Evolutionary conservation across 2,888 invertebrate genomes (phyloP).

Genomic region (Leucoma salicis): DNA sequence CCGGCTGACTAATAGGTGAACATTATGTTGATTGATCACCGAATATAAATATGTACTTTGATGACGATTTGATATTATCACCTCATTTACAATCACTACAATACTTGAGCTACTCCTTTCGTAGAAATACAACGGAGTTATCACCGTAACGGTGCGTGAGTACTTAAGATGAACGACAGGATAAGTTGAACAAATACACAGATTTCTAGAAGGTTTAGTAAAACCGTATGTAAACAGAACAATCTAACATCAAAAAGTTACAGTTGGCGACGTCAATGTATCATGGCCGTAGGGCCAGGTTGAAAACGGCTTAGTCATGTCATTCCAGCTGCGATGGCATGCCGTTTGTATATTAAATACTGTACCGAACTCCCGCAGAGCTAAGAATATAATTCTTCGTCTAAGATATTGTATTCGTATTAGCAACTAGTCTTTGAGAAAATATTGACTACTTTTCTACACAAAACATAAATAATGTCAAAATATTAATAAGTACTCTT

Average conservation of each 20-base stretch:
- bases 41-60: slow-evolving; percentile 44
- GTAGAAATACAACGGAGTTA: slow-evolving; percentile 46
- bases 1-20: slow-evolving; percentile 51
- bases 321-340: slow-evolving; percentile 46
- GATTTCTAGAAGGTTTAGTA: slow-evolving; percentile 48
- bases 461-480: too few relatives aligned
- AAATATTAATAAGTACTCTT: too few relatives aligned
- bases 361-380: slow-evolving; percentile 38
- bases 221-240: slow-evolving; percentile 60
- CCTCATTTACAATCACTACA: slow-evolving; percentile 38
- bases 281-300: slow-evolving; percentile 48
- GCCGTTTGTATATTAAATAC: slow-evolving; percentile 46
- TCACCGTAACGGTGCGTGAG: slow-evolving; percentile 48
- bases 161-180: slow-evolving; percentile 60
- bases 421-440: neutral
- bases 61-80: slow-evolving; percentile 45
- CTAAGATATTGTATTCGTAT: neutral
- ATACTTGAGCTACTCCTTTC: slow-evolving; percentile 46
- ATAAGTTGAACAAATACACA: slow-evolving; percentile 55
- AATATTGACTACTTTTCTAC: neutral
- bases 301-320: slow-evolving; percentile 48
- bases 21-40: slow-evolving; percentile 61
- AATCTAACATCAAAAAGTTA: slow-evolving; percentile 73
- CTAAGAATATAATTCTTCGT: slow-evolving; percentile 28
- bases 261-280: slow-evolving; percentile 60